Evolutionary conservation across 2,113 vertebrate species (phyloP).

Genomic region (Brachionichthys hirsutus): DNA sequence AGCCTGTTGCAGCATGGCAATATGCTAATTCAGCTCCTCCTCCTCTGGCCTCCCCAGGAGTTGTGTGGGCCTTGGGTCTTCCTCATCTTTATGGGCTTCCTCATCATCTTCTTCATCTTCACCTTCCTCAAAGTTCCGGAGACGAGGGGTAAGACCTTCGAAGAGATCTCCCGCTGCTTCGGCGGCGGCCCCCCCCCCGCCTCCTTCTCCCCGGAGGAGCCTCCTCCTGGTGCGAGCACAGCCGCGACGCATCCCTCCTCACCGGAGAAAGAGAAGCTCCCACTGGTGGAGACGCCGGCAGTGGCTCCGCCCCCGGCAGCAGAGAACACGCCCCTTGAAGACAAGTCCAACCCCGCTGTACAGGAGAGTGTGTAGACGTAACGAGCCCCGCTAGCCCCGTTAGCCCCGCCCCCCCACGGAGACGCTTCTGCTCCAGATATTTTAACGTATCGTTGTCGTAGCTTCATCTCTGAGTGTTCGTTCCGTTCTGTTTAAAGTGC

Average conservation of each 20-base stretch:
- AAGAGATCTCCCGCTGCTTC: conserved; percentile 87
- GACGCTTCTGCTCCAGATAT: too few species aligned
- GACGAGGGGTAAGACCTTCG: conserved; percentile 93
- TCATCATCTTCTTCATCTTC: conserved; percentile 89
- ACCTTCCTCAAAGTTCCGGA: conserved; percentile 94
- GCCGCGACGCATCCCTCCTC: conserved; percentile 38
- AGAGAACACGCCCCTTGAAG: conserved; percentile 38
- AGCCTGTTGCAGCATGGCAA: background rate
- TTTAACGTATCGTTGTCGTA: too few species aligned
- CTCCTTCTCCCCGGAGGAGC: conserved; percentile 22
- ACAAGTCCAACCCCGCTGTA: conserved; percentile 36
- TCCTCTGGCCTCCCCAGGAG: conserved; percentile 63
- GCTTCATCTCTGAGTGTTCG: too few species aligned
- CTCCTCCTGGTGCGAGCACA: conserved; percentile 62
- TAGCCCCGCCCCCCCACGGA: too few species aligned
- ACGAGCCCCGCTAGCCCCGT: too few species aligned
- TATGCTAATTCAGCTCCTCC: background rate
- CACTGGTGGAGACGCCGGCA: conserved; percentile 61
- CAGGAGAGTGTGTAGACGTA: conserved; percentile 50
- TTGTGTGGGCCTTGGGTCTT: conserved; percentile 86
- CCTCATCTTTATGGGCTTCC: conserved; percentile 85
- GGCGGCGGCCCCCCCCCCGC: conserved; percentile 10
- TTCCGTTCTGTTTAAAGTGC: too few species aligned
- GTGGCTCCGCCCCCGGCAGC: background rate
- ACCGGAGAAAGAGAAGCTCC: conserved; percentile 71